Conservation (phyloP, 1,140 invertebrate species). For the Eufriesea mexicana region DNA sequence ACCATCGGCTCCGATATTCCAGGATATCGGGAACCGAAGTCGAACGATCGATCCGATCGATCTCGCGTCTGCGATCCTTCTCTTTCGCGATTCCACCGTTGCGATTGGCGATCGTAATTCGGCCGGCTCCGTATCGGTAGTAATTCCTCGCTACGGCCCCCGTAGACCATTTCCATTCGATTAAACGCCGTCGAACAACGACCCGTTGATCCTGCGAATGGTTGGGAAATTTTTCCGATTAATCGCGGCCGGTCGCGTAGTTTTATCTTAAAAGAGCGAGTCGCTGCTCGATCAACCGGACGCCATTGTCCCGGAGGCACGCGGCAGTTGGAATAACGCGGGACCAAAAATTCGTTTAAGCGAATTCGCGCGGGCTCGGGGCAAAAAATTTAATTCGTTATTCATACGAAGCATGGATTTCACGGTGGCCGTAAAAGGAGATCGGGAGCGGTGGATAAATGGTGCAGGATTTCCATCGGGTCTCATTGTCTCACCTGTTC, state of each 20-base stretch:
- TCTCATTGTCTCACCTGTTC: not conserved
- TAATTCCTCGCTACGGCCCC: not conserved
- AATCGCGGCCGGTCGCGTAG: not conserved
- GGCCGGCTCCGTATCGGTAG: not conserved
- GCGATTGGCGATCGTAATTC: slow-evolving; percentile 2
- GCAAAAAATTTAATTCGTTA: slow-evolving; percentile 1
- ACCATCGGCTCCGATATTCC: slow-evolving; percentile 2
- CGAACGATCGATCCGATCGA: not conserved
- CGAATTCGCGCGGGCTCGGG: not conserved
- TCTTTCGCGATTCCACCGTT: not conserved
- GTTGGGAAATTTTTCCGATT: not conserved
- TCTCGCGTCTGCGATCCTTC: too few relatives aligned
- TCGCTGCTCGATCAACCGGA: not conserved
- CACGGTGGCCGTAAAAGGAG: not conserved
- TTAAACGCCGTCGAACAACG: slow-evolving; percentile 4
- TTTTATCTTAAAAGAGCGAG: not conserved
- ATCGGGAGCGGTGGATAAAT: not conserved
- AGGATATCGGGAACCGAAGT: slow-evolving; percentile 7
- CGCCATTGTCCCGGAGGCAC: not conserved
- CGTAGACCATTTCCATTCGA: not conserved
- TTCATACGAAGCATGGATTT: not conserved
- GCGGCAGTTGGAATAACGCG: not conserved
- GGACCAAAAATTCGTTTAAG: not conserved
- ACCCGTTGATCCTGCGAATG: not conserved
- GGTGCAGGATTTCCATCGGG: not conserved